Evolutionary conservation across 2,113 vertebrate genomes (phyloP).

Genomic region (Aptenodytes forsteri): DNA sequence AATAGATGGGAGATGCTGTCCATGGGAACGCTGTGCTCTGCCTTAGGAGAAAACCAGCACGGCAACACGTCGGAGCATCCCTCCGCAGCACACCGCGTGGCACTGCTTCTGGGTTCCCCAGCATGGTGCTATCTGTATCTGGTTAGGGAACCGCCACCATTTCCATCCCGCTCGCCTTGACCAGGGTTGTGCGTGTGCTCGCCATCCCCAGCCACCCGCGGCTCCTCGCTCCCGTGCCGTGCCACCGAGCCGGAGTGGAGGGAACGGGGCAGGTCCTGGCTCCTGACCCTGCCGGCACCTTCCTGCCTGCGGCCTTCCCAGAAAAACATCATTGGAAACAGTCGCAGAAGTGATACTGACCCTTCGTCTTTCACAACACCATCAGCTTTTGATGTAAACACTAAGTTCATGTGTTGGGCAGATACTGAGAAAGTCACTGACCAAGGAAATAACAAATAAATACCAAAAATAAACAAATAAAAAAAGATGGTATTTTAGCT

Average conservation of each 20-base stretch:
- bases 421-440: neutral
- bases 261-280: neutral
- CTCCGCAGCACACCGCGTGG: rapidly evolving
- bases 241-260: neutral
- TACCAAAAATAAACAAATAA: neutral
- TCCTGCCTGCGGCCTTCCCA: neutral
- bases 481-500: neutral
- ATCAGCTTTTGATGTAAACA: constrained; percentile 16
- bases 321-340: neutral
- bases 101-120: neutral
- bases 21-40: neutral
- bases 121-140: neutral
- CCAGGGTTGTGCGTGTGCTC: neutral
- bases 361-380: constrained; percentile 34
- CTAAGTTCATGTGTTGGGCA: constrained; percentile 8
- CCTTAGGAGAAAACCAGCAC: neutral
- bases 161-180: neutral
- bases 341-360: neutral
- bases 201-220: neutral
- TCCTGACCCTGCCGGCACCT: neutral
- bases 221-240: neutral
- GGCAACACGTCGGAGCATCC: neutral
- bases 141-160: neutral
- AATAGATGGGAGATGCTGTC: neutral
- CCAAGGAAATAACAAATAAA: constrained; percentile 28